phyloP scores from a whole-genome alignment of 2,888 invertebrate species.

The Caenorhabditis sp. region DNA sequence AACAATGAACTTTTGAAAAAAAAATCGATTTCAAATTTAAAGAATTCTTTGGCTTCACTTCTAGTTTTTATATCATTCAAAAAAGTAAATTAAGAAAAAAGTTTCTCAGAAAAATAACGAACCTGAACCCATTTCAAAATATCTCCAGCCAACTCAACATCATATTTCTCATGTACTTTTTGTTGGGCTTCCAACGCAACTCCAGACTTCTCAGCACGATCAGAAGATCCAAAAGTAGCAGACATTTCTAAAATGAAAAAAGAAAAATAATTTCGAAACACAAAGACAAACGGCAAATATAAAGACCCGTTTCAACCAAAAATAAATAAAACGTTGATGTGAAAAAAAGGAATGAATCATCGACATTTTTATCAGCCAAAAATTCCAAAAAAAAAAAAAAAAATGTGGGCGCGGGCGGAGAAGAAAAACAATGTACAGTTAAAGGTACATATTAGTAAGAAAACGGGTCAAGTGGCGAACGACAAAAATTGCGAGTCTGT shows the following conservation, averaged over 20 bases:
- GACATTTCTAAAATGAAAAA: conserved; percentile 6
- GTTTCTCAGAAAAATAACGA: not conserved
- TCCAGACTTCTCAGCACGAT: conserved; percentile 66
- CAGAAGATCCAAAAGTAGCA: conserved; percentile 27
- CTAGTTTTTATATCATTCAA: not conserved
- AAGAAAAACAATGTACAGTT: not conserved
- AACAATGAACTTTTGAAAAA: not conserved
- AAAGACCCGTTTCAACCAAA: conserved; percentile 2
- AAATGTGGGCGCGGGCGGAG: conserved; percentile 3
- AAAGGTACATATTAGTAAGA: conserved; percentile 1
- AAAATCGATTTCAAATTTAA: too few species aligned
- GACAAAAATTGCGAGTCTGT: not conserved
- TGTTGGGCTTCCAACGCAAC: conserved; percentile 67
- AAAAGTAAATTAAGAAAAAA: not conserved
- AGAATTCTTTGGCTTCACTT: too few species aligned
- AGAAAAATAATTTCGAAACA: not conserved
- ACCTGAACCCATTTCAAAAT: conserved; percentile 87
- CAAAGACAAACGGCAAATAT: conserved; percentile 2
- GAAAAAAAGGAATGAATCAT: conserved; percentile 14
- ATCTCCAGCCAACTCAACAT: conserved; percentile 89
- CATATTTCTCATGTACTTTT: conserved; percentile 94
- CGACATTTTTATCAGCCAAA: not conserved
- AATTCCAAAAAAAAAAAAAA: conserved; percentile 3
- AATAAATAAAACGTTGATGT: conserved; percentile 1
- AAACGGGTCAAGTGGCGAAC: conserved; percentile 1